Percentiles rank a stretch among this genome's conserved stretches.
These are phyloP conservation scores for Syrista parreyssii DNA, from an alignment of 2,888 invertebrate species.

Conservation along the genomic window DNA sequence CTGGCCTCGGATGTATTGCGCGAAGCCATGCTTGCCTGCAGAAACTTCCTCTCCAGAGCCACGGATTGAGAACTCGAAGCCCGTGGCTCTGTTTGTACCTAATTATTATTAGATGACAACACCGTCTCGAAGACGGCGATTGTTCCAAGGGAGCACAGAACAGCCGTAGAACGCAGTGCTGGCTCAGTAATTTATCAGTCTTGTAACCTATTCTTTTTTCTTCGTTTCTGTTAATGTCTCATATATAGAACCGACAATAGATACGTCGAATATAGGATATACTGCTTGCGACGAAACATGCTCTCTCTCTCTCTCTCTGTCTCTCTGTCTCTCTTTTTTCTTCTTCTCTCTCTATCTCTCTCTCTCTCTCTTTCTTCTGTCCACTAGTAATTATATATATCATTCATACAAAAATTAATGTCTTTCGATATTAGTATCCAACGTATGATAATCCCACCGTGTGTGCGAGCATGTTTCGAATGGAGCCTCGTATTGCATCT, in stretches of 20 bases:
- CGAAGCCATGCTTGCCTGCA: constrained; percentile 59
- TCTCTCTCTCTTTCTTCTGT: constrained; percentile 26
- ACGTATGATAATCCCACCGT: background rate
- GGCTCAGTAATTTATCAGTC: constrained; percentile 14
- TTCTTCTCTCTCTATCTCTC: constrained; percentile 1
- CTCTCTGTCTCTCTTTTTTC: background rate
- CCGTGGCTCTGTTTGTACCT: constrained; percentile 37
- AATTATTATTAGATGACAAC: background rate
- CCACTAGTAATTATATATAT: background rate
- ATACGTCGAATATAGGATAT: background rate
- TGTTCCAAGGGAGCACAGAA: constrained; percentile 21
- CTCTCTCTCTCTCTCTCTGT: background rate
- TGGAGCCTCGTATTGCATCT: background rate
- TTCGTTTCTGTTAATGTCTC: background rate
- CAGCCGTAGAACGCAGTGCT: constrained; percentile 20
- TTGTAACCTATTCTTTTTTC: background rate
- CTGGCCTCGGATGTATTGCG: constrained; percentile 62
- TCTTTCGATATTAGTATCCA: background rate
- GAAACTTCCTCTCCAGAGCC: constrained; percentile 28
- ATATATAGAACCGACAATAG: background rate
- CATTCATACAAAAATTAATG: background rate
- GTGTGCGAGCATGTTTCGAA: background rate
- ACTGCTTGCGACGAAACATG: background rate
- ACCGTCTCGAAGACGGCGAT: constrained; percentile 10
- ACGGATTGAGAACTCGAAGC: constrained; percentile 40